These are phyloP conservation scores for Ptilodon capucinus DNA, from an alignment of 2,888 invertebrate genomes.

Conservation along the genomic window DNA sequence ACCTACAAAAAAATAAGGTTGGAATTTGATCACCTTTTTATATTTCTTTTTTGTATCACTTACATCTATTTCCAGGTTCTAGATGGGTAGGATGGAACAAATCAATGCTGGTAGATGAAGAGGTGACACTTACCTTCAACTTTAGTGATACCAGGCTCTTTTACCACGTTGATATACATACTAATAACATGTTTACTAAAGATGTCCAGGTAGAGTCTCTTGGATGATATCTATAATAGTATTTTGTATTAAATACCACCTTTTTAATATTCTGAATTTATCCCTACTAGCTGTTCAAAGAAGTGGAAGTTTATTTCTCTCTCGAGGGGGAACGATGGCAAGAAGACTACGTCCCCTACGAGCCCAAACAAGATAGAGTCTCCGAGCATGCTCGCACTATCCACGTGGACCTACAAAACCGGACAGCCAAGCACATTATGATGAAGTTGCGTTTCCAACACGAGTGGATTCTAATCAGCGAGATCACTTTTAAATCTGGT, in stretches of 20 bases:
- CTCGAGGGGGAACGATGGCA: slow-evolving; percentile 90
- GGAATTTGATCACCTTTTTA: too few relatives aligned
- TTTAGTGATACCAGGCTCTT: slow-evolving; percentile 91
- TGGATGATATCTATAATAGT: too few relatives aligned
- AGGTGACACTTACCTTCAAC: slow-evolving; percentile 90
- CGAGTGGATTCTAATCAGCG: slow-evolving; percentile 95
- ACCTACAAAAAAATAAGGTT: too few relatives aligned
- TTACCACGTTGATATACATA: slow-evolving; percentile 86
- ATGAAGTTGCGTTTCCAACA: slow-evolving; percentile 89
- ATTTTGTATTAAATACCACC: too few relatives aligned
- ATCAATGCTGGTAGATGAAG: slow-evolving; percentile 81
- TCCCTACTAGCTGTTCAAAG: slow-evolving; percentile 86
- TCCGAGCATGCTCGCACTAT: slow-evolving; percentile 85
- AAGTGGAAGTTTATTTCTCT: slow-evolving; percentile 90
- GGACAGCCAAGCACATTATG: slow-evolving; percentile 89
- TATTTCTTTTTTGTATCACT: too few relatives aligned
- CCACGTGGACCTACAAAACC: slow-evolving; percentile 88
- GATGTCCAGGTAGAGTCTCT: slow-evolving; percentile 87
- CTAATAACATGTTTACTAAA: slow-evolving; percentile 91
- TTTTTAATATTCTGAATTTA: background rate
- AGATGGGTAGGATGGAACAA: slow-evolving; percentile 96
- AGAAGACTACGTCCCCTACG: slow-evolving; percentile 84
- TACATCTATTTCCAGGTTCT: slow-evolving; percentile 73
- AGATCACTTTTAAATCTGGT: slow-evolving; percentile 92
- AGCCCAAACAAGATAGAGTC: slow-evolving; percentile 80